Base-by-base conservation (phyloP, 2,113 vertebrate species). In the Holacanthus passer region DNA sequence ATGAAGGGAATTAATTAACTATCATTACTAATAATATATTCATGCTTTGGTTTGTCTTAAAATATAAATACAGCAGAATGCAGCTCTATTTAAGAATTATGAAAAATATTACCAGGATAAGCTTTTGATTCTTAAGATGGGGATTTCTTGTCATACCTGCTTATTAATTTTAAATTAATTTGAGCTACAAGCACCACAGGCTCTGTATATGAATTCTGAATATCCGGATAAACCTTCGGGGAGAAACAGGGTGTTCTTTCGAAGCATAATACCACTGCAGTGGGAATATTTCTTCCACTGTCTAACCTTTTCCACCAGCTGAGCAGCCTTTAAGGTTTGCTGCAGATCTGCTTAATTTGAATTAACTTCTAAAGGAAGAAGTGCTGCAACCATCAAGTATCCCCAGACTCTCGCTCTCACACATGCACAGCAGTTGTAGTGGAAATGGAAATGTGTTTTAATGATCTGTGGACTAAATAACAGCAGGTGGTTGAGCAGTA, bases 1-100 rank as follows among this genome's bases (percentile, higher is more conserved):
- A 92, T 87, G 67, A 89, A 74, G 74, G 76, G 55, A 93, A 84
- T 91, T 86, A 89, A 93, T 93, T 90, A 82, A 73, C 62, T 63
- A 81, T 88, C 83, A 89, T 90, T 92, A 80, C 83, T 58, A 84
- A 88, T 87, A 85, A 78, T 68, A 48, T 67, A 83, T 88, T 90
- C 81, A 83, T 79, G 80, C 59, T 81, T 87, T 83, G 69, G 68
- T 88, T 91, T 88, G 76, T 84, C 62, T 79, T 43, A 55, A 87
- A 87, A 77, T 55, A 41, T 39, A 79, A 86, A 88, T 56, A 73
- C 37, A 66, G 47, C 52, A 27, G 39, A 59, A 76, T 79, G 69
- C 73, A 50, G 73, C 83, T 83, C 50, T 37, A 56, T 86, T 22
- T 20, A 19, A 69, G 56, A 45, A 58, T 72, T 55, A 27, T 10